phyloP scores from a whole-genome alignment of 1,140 invertebrate genomes.

The Sycophila sp. region DNA sequence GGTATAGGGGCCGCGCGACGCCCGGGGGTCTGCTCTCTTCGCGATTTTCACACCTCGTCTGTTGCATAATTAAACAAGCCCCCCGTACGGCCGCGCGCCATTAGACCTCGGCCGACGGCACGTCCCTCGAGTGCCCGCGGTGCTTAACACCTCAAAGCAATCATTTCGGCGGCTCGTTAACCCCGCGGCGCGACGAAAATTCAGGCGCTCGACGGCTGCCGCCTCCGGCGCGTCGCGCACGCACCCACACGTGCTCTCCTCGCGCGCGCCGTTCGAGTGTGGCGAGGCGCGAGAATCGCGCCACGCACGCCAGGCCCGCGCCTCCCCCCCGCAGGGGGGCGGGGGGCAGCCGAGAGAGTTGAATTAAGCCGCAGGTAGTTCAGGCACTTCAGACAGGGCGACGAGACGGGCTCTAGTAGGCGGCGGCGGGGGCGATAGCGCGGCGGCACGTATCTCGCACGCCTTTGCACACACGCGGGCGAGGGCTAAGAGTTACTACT shows the following conservation, averaged over 20 bases:
- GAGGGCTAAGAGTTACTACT: conserved; percentile 34
- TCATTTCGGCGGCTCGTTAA: conserved; percentile 38
- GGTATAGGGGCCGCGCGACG: no score
- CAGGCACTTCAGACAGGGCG: conserved; percentile 49
- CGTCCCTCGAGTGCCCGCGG: background rate
- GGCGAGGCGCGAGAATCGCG: no score
- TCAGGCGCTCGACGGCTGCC: background rate
- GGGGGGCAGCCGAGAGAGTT: no score
- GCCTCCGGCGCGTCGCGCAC: background rate
- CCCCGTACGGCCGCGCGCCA: background rate
- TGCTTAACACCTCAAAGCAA: conserved; percentile 37
- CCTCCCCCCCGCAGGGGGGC: background rate
- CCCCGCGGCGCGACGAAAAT: conserved; percentile 20
- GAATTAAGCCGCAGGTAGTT: conserved; percentile 30
- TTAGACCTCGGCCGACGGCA: background rate
- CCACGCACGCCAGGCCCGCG: no score
- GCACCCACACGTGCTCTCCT: no score
- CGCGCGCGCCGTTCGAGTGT: background rate
- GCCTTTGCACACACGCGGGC: background rate
- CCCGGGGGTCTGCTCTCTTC: conserved; percentile 17
- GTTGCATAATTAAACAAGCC: conserved; percentile 34
- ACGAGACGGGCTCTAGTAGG: conserved; percentile 44
- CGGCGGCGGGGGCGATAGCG: background rate
- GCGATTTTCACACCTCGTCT: conserved; percentile 36
- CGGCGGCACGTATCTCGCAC: background rate